Evolutionary conservation across 1,140 invertebrate species (phyloP).

Genomic region (Drusus annulatus): DNA sequence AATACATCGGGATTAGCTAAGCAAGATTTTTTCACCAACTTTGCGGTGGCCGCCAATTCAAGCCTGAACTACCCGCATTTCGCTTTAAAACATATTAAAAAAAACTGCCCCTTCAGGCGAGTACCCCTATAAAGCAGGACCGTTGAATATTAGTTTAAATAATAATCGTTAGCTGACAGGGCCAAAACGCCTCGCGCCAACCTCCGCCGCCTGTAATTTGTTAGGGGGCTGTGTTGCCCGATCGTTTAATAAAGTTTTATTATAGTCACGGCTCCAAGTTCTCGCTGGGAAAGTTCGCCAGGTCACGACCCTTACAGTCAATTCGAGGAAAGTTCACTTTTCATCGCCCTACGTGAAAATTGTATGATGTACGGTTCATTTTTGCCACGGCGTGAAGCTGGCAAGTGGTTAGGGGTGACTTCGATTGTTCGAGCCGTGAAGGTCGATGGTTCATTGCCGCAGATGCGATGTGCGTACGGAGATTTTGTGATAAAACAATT

Average conservation of each 20-base stretch:
- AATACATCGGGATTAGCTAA: no score
- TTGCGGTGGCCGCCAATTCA: no score
- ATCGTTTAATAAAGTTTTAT: slow-evolving; percentile 52
- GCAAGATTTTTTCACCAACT: no score
- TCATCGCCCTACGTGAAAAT: slow-evolving; percentile 31
- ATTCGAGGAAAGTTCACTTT: slow-evolving; percentile 22
- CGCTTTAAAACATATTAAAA: not conserved
- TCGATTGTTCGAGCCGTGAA: no score
- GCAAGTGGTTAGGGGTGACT: not conserved
- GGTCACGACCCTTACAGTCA: slow-evolving; percentile 29
- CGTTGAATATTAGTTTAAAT: slow-evolving; percentile 41
- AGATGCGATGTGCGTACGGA: no score
- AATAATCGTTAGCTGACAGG: slow-evolving; percentile 41
- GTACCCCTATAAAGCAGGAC: slow-evolving; percentile 5
- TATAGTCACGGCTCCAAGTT: slow-evolving; percentile 41
- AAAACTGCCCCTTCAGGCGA: no score
- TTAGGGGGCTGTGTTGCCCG: slow-evolving; percentile 37
- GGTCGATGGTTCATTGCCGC: no score
- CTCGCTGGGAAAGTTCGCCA: slow-evolving; percentile 22
- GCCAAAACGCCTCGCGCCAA: not conserved
- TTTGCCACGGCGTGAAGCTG: not conserved
- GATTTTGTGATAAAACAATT: no score
- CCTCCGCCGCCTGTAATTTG: slow-evolving; percentile 47
- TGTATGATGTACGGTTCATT: slow-evolving; percentile 31
- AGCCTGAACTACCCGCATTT: not conserved